These are phyloP conservation scores for Rhyacophila evoluta DNA, from an alignment of 2,888 invertebrate genomes.

Conservation along the genomic window DNA sequence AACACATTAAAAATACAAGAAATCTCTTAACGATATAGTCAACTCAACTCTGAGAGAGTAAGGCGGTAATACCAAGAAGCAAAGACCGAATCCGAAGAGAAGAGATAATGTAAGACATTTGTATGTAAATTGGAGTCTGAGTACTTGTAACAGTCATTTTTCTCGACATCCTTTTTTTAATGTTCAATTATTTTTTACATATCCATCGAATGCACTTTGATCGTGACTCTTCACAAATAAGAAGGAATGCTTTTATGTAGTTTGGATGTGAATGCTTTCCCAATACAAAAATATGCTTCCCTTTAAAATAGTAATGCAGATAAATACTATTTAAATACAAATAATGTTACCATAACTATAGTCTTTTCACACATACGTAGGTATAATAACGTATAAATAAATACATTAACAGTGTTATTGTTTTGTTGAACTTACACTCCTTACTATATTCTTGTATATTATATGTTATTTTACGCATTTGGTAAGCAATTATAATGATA, in stretches of 20 bases:
- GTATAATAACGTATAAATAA: no score
- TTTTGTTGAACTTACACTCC: no score
- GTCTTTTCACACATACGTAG: no score
- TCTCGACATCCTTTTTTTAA: slow-evolving; percentile 35
- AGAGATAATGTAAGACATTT: slow-evolving; percentile 46
- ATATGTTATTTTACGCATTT: no score
- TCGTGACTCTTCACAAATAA: slow-evolving; percentile 11
- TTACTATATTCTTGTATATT: no score
- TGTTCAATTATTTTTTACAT: slow-evolving; percentile 39
- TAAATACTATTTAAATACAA: no score
- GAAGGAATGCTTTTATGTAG: not conserved
- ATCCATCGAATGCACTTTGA: not conserved
- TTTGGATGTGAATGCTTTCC: not conserved
- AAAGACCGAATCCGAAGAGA: not conserved
- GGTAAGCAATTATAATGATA: no score
- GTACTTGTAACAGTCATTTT: slow-evolving; percentile 39
- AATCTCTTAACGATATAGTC: not conserved
- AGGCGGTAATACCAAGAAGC: not conserved
- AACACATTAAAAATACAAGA: not conserved
- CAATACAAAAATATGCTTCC: not conserved
- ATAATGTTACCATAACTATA: no score
- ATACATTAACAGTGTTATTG: no score
- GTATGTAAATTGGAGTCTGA: slow-evolving; percentile 49
- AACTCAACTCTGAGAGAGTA: not conserved
- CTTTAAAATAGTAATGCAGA: no score